Evolutionary conservation across 1,140 invertebrate species (phyloP).

Genomic region (Drosophila virilis): DNA sequence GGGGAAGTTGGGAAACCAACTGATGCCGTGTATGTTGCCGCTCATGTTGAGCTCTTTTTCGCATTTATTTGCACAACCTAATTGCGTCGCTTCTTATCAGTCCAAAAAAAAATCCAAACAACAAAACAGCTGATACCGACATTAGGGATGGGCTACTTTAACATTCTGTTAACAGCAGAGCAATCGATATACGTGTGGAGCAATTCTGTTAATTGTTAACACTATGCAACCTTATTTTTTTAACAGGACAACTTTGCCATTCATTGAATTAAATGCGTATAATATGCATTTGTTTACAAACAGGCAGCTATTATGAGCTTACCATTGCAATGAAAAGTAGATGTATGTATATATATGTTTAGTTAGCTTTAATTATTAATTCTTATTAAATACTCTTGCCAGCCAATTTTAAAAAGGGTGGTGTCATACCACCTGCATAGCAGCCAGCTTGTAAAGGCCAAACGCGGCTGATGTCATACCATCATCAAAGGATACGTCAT

Average conservation of each 20-base stretch:
- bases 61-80: constrained; percentile 20
- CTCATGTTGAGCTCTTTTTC: constrained; percentile 60
- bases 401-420: too few relatives aligned
- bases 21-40: constrained; percentile 88
- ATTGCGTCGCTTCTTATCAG: constrained; percentile 78
- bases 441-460: neutral
- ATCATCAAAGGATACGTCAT: too few relatives aligned
- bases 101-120: constrained; percentile 47
- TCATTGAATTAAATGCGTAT: too few relatives aligned
- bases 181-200: neutral
- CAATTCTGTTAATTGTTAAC: neutral
- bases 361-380: too few relatives aligned
- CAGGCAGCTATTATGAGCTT: too few relatives aligned
- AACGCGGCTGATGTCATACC: neutral
- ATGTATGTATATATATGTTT: too few relatives aligned
- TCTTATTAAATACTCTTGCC: too few relatives aligned
- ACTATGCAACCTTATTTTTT: too few relatives aligned
- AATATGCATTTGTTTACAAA: too few relatives aligned
- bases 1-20: constrained; percentile 91
- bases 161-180: too few relatives aligned
- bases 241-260: too few relatives aligned
- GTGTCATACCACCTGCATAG: neutral
- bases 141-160: constrained; percentile 17
- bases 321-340: too few relatives aligned
- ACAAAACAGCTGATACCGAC: constrained; percentile 34